phyloP scores from a whole-genome alignment of 2,888 invertebrate species.

The Cephalotes varians region DNA sequence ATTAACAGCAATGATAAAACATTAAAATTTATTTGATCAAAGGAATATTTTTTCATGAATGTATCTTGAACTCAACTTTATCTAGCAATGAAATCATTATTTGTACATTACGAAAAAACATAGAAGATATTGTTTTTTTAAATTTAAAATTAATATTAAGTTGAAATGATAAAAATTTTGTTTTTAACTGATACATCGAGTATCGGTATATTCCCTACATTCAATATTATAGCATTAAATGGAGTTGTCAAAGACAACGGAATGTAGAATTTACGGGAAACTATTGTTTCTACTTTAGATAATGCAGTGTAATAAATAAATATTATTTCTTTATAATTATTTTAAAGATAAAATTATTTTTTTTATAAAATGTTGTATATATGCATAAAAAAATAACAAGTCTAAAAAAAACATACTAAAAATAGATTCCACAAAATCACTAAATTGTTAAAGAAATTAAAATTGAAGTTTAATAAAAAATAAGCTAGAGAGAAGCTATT shows the following conservation, averaged over 20 bases:
- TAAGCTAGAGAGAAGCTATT: neutral
- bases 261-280: neutral
- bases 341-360: neutral
- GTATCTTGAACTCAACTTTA: neutral
- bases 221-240: neutral
- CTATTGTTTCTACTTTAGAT: slow-evolving; percentile 7
- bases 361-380: neutral
- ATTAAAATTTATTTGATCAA: neutral
- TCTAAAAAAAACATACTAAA: neutral
- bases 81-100: neutral
- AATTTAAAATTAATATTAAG: neutral
- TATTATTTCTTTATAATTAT: neutral
- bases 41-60: neutral
- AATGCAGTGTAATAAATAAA: neutral
- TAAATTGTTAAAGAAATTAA: neutral
- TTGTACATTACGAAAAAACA: neutral
- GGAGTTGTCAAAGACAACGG: neutral
- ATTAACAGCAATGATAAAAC: neutral
- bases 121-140: neutral
- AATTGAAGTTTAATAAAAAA: neutral
- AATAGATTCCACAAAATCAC: neutral
- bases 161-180: neutral
- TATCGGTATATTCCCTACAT: slow-evolving; percentile 12
- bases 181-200: neutral
- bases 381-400: too few species aligned